Percentiles rank a stretch among this genome's conserved stretches.
These are phyloP conservation scores for Romanogobio albipinnatus DNA, from an alignment of 2,113 vertebrate genomes.

Conservation along the genomic window DNA sequence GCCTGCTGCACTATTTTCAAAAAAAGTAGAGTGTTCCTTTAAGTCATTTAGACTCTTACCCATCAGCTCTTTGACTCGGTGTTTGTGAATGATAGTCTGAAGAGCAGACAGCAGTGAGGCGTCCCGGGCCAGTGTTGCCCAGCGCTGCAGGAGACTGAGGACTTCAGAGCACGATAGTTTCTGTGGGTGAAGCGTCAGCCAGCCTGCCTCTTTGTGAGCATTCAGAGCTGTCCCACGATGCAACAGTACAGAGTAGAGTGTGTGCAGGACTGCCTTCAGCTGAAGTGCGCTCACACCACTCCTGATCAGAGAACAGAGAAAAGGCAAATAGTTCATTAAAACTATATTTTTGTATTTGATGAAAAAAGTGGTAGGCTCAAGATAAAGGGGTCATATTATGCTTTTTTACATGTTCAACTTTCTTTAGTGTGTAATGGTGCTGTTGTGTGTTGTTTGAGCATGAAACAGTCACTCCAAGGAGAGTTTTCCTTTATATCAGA, in stretches of 20 bases:
- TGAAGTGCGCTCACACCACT: conserved; percentile 69
- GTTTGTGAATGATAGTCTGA: conserved; percentile 73
- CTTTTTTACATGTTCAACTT: too few relatives aligned
- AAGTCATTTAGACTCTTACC: not conserved
- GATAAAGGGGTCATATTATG: too few relatives aligned
- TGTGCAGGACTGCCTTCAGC: conserved; percentile 76
- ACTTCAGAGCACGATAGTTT: conserved; percentile 76
- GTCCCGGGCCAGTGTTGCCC: conserved; percentile 77
- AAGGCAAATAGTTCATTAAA: not conserved
- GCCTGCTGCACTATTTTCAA: too few relatives aligned
- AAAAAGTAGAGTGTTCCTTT: too few relatives aligned
- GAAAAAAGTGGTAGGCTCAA: not conserved
- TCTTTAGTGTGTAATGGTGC: too few relatives aligned
- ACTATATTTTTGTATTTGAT: not conserved
- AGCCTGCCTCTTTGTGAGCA: conserved; percentile 68
- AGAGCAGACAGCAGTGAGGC: conserved; percentile 73
- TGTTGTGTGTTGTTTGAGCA: too few relatives aligned
- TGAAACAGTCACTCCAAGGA: too few relatives aligned
- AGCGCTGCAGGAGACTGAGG: conserved; percentile 82
- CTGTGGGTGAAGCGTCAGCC: conserved; percentile 70
- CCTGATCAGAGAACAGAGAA: conserved; percentile 65
- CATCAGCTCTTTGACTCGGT: conserved; percentile 76
- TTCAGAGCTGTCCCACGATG: conserved; percentile 72
- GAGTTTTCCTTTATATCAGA: too few relatives aligned
- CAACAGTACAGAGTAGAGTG: conserved; percentile 78